Conservation (phyloP, 2,888 invertebrate species). For the Dorcus parallelipipedus region DNA sequence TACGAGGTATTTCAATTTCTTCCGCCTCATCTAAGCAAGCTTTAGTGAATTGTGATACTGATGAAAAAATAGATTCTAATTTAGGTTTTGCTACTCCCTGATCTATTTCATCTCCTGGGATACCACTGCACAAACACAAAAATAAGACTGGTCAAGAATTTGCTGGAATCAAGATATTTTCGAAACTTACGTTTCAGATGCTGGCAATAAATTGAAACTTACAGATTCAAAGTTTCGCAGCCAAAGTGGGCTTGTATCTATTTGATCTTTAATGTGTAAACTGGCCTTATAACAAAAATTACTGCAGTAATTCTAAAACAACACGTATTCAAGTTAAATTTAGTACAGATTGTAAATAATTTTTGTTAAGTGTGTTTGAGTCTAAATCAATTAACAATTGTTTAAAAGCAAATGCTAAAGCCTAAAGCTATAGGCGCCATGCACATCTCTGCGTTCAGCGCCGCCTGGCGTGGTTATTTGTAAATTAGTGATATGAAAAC, state of each 20-base stretch:
- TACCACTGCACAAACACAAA: conserved; percentile 36
- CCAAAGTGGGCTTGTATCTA: conserved; percentile 82
- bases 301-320: conserved; percentile 73
- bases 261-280: conserved; percentile 72
- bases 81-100: conserved; percentile 42
- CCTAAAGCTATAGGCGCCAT: no score
- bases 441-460: no score
- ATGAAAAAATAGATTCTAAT: conserved; percentile 45
- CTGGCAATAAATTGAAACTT: conserved; percentile 57
- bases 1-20: conserved; percentile 30
- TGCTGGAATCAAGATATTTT: neutral
- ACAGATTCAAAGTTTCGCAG: conserved; percentile 65
- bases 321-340: conserved; percentile 2
- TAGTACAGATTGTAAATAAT: no score
- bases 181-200: conserved; percentile 34
- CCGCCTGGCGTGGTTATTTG: no score
- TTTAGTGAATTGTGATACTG: conserved; percentile 53
- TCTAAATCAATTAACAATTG: neutral
- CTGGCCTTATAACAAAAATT: conserved; percentile 79
- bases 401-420: no score
- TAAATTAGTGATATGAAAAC: no score
- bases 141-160: neutral
- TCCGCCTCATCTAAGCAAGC: conserved; percentile 51
- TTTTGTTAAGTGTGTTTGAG: neutral
- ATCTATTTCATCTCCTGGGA: conserved; percentile 58